Percentiles rank a stretch among this genome's conserved stretches.
These are phyloP conservation scores for Eupithecia pulchellata DNA, from an alignment of 2,888 invertebrate genomes.

Conservation along the genomic window DNA sequence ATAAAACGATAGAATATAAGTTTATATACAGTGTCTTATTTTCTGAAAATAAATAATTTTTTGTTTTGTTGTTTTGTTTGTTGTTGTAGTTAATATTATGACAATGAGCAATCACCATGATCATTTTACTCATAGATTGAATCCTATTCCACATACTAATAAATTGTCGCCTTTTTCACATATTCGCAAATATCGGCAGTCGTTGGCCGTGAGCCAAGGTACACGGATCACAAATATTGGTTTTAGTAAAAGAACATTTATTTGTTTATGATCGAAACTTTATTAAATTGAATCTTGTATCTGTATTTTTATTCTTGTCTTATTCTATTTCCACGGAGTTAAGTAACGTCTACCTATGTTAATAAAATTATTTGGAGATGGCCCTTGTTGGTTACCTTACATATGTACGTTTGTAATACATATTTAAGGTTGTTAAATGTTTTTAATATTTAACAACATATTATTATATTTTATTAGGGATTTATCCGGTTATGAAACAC, in stretches of 20 bases:
- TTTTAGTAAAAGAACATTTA: not conserved
- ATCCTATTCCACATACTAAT: not conserved
- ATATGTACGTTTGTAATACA: too few relatives aligned
- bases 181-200: slow-evolving; percentile 5
- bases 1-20: too few relatives aligned
- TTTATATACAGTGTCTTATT: too few relatives aligned
- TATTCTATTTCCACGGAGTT: not conserved
- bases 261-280: not conserved
- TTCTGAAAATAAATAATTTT: too few relatives aligned
- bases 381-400: too few relatives aligned
- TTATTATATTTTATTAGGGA: too few relatives aligned
- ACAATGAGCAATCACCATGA: not conserved
- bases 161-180: not conserved
- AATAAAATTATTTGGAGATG: too few relatives aligned
- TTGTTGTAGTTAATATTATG: too few relatives aligned
- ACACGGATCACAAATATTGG: not conserved
- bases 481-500: too few relatives aligned
- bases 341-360: not conserved
- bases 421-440: too few relatives aligned
- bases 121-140: not conserved
- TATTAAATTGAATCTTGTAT: not conserved
- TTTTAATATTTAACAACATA: too few relatives aligned
- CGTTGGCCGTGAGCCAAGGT: not conserved
- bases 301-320: not conserved
- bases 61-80: too few relatives aligned